Percentiles rank a stretch among this genome's conserved stretches.
Conservation (phyloP, 2,113 vertebrate species). For the Willisornis vidua region DNA sequence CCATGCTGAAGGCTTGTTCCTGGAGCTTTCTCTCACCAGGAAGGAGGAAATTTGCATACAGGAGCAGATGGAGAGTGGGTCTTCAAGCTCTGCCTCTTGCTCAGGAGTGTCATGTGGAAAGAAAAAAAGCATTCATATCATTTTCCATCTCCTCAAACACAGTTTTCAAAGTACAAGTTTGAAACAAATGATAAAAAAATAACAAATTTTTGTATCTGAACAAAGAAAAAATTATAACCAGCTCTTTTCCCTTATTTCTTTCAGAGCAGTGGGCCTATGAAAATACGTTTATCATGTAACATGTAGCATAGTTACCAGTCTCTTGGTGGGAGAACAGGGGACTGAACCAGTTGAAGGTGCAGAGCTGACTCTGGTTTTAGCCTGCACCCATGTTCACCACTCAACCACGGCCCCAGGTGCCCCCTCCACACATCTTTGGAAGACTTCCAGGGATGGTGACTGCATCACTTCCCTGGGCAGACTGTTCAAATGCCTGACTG, state of each 20-base stretch:
- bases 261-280: background rate
- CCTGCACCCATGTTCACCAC: background rate
- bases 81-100: rapidly evolving
- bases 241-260: background rate
- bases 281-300: background rate
- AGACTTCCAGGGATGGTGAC: background rate
- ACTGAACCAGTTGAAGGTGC: background rate
- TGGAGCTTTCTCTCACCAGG: background rate
- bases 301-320: background rate
- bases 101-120: background rate
- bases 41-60: background rate
- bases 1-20: background rate
- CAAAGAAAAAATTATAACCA: background rate
- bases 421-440: background rate
- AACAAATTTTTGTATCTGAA: background rate
- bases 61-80: background rate
- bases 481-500: background rate
- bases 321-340: background rate
- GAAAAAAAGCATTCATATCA: background rate
- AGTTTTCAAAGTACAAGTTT: background rate
- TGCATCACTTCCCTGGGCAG: background rate
- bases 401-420: background rate
- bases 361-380: background rate
- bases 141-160: background rate
- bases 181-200: background rate